phyloP scores from a whole-genome alignment of 2,113 vertebrate species.

The Struthidea cinerea region DNA sequence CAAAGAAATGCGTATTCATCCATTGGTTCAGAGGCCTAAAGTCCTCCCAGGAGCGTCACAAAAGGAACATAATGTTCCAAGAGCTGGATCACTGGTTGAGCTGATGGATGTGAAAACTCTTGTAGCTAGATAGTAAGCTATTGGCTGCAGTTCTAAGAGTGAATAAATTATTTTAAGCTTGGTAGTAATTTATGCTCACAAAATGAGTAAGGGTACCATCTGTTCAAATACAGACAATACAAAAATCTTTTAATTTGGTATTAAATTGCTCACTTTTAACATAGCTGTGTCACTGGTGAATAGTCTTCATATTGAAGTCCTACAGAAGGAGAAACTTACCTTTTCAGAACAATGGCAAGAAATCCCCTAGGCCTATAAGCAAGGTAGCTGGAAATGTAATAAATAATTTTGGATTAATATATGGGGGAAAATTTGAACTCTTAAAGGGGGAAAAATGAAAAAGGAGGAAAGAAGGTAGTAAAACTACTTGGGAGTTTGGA shows the following conservation, averaged over 20 bases:
- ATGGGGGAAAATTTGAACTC: background rate
- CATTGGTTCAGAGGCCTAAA: background rate
- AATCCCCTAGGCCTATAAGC: background rate
- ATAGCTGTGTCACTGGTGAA: background rate
- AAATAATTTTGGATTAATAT: background rate
- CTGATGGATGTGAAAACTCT: background rate
- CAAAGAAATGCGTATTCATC: background rate
- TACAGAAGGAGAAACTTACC: background rate
- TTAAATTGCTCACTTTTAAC: background rate
- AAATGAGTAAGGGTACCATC: slow-evolving; percentile 17
- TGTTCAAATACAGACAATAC: background rate
- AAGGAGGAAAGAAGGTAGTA: background rate
- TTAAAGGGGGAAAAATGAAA: background rate
- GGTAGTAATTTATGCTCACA: slow-evolving; percentile 2
- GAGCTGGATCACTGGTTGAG: background rate
- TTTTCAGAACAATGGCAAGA: background rate
- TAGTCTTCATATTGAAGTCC: background rate
- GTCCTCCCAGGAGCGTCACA: background rate
- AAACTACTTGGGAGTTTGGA: background rate
- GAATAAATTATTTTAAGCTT: background rate
- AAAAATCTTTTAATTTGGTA: background rate
- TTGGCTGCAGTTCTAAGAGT: background rate
- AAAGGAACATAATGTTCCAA: background rate
- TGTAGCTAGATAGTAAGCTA: background rate
- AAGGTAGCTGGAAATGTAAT: background rate